A percentile compares a stretch with the other conserved stretches of the same genome.
Evolutionary conservation across 1,140 invertebrate genomes (phyloP).

Genomic region (Magallana ariakensis): DNA sequence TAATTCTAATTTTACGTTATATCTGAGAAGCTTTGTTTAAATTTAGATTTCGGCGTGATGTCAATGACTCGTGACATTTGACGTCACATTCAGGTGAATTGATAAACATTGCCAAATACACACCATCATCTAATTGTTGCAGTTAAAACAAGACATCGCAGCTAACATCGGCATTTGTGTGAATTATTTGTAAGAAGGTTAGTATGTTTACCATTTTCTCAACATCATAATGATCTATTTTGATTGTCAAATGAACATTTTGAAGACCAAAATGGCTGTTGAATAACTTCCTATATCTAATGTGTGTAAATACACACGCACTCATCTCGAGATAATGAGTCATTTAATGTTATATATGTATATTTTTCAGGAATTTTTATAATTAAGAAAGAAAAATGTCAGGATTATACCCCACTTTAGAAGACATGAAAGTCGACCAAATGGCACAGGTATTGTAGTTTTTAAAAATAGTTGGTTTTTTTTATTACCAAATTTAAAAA

Average conservation of each 20-base stretch:
- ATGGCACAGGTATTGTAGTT: slow-evolving; percentile 85
- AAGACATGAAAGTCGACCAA: slow-evolving; percentile 96
- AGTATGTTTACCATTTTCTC: not conserved
- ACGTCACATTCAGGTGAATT: slow-evolving; percentile 48
- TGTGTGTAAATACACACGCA: not conserved
- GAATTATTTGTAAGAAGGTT: not conserved
- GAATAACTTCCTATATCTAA: not conserved
- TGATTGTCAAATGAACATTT: not conserved
- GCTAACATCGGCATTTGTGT: not conserved
- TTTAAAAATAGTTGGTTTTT: no score
- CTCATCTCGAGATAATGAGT: not conserved
- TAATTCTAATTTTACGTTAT: no score
- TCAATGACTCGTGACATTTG: slow-evolving; percentile 58
- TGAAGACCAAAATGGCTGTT: not conserved
- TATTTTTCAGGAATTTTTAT: not conserved
- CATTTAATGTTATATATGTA: not conserved
- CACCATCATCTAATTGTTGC: slow-evolving; percentile 14
- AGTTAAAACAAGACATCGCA: slow-evolving; percentile 5
- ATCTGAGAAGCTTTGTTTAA: not conserved
- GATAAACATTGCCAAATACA: slow-evolving; percentile 49
- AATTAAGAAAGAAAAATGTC: slow-evolving; percentile 69
- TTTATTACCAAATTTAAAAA: no score
- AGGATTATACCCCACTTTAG: slow-evolving; percentile 91
- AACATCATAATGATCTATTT: not conserved
- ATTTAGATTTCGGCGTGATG: slow-evolving; percentile 29